Conservation (phyloP, 2,113 vertebrate species). For the Caranx ignobilis region DNA sequence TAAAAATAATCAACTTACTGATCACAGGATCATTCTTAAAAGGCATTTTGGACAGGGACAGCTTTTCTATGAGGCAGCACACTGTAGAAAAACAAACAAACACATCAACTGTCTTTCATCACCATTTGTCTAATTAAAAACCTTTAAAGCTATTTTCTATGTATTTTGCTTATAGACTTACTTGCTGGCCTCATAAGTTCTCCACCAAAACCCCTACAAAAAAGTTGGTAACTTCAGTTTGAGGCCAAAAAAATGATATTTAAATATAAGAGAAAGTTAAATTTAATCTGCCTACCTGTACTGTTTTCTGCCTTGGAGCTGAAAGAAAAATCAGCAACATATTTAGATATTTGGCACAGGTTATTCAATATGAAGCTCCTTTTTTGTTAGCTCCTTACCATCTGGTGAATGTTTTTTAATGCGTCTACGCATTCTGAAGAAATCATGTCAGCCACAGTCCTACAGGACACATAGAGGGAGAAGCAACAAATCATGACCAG, state of each 20-base stretch:
- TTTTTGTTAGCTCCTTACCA: slow-evolving; percentile 75
- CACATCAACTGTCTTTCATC: neutral
- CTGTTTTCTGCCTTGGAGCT: slow-evolving; percentile 90
- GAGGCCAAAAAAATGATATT: neutral
- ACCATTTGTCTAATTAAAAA: neutral
- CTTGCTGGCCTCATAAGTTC: slow-evolving; percentile 94
- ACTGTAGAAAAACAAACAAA: slow-evolving; percentile 79
- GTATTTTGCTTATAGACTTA: slow-evolving; percentile 60
- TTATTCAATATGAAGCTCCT: neutral
- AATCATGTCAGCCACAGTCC: slow-evolving; percentile 84
- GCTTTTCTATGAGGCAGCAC: slow-evolving; percentile 91
- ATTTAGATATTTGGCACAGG: neutral
- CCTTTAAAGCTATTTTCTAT: neutral
- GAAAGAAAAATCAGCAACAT: slow-evolving; percentile 45
- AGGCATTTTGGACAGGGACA: slow-evolving; percentile 93
- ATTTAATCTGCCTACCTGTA: slow-evolving; percentile 88
- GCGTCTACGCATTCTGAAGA: slow-evolving; percentile 81
- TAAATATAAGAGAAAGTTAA: neutral
- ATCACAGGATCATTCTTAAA: slow-evolving; percentile 88
- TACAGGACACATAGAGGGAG: slow-evolving; percentile 60
- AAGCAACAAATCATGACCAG: neutral
- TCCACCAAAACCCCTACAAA: slow-evolving; percentile 92
- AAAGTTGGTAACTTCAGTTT: slow-evolving; percentile 11
- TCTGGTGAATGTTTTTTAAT: slow-evolving; percentile 90
- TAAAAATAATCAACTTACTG: slow-evolving; percentile 76